Conservation (phyloP, 2,797 vertebrate species). For the Sebastes itinus region DNA sequence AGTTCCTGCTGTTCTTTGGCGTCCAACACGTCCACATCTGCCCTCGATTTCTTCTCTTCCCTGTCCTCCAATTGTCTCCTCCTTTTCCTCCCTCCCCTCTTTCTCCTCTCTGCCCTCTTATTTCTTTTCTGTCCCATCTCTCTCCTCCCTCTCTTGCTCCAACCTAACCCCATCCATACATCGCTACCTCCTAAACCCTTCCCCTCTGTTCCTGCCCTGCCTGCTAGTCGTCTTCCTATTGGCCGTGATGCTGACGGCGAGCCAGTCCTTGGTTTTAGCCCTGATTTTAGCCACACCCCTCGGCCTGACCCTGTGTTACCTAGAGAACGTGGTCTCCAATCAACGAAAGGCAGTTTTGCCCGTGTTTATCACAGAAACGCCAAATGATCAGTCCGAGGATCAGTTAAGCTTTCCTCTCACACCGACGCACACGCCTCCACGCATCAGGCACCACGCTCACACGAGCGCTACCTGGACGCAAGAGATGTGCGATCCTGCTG, state of each 20-base stretch:
- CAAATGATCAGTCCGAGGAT: slow-evolving; percentile 23
- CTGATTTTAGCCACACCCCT: slow-evolving; percentile 92
- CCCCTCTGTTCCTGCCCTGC: slow-evolving; percentile 89
- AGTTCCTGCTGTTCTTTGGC: slow-evolving; percentile 17
- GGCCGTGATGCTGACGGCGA: slow-evolving; percentile 89
- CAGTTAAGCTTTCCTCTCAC: slow-evolving; percentile 17
- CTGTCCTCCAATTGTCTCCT: slow-evolving; percentile 8
- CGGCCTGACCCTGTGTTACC: slow-evolving; percentile 91
- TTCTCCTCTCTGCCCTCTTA: slow-evolving; percentile 56
- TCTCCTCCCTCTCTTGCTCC: slow-evolving; percentile 73
- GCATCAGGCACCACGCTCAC: slow-evolving; percentile 40
- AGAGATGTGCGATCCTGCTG: slow-evolving; percentile 88
- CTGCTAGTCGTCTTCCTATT: slow-evolving; percentile 88
- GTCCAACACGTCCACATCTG: slow-evolving; percentile 5
- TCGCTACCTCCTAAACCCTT: slow-evolving; percentile 85
- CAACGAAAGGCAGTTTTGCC: slow-evolving; percentile 60
- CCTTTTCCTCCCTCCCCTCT: slow-evolving; percentile 21
- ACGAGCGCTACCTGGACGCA: slow-evolving; percentile 79
- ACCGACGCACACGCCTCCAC: slow-evolving; percentile 42
- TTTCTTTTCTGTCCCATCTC: slow-evolving; percentile 50
- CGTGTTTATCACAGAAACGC: background rate
- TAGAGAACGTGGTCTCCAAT: slow-evolving; percentile 86
- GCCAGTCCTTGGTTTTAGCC: slow-evolving; percentile 90
- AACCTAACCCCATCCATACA: slow-evolving; percentile 78
- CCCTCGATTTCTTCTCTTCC: slow-evolving; percentile 15